Conservation (phyloP, 2,888 invertebrate species). For the Blera fallax region DNA sequence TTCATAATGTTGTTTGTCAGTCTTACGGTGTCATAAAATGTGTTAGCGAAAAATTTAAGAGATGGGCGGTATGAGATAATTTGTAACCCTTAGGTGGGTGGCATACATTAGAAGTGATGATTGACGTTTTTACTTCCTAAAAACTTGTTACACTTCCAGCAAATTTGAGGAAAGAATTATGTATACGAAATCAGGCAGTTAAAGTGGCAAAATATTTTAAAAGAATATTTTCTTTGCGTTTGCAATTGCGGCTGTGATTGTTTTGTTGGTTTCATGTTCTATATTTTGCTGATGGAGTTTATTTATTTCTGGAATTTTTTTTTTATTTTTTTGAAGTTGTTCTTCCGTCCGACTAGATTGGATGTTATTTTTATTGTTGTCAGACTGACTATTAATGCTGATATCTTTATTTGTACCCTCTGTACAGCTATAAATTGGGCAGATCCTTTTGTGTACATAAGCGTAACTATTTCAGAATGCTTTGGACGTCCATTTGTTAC, state of each 20-base stretch:
- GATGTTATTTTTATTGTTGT: too few species aligned
- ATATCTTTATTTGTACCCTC: too few species aligned
- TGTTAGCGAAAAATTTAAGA: not conserved
- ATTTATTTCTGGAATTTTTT: too few species aligned
- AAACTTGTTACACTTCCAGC: not conserved
- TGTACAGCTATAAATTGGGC: too few species aligned
- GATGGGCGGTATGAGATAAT: not conserved
- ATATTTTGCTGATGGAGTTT: too few species aligned
- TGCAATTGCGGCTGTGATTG: not conserved
- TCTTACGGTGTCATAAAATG: slow-evolving; percentile 25
- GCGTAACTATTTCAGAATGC: too few species aligned
- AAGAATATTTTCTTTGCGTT: not conserved
- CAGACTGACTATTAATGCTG: too few species aligned
- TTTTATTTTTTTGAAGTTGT: too few species aligned
- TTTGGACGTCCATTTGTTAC: too few species aligned
- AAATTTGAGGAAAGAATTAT: not conserved
- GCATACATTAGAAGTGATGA: not conserved
- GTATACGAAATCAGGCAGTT: not conserved
- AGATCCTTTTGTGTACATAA: too few species aligned
- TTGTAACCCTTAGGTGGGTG: not conserved
- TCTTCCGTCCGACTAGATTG: too few species aligned
- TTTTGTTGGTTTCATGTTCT: too few species aligned
- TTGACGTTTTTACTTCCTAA: not conserved
- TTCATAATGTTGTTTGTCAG: slow-evolving; percentile 13
- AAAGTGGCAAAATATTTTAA: not conserved